Base-by-base conservation (phyloP, 2,113 vertebrate genomes). In the Garra rufa region DNA sequence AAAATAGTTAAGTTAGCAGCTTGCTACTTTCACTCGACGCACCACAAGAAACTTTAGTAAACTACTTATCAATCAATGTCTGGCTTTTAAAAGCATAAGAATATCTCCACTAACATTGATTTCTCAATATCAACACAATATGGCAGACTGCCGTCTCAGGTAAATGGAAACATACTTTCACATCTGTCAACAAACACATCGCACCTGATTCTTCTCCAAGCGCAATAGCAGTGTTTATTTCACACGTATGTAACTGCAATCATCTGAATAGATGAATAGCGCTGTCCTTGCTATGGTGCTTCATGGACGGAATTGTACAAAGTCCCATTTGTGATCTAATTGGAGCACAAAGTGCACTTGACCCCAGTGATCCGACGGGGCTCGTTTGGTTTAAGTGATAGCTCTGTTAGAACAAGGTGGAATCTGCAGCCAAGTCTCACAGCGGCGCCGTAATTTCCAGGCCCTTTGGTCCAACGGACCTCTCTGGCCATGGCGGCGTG, bases 281-380 rank as follows among this genome's bases (percentile, higher is more conserved):
- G 9, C 71, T 73, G 43, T 52, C 52, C 15, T 65, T 73, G 71
- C 44, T 65, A 48, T 69, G 7, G 57, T 50, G 28, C 82, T 87
- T 90, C 85, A 85, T 52, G 79, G 87, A 85, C 88, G 71, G 91
- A 88, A 92, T 86, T 89, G 85, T 82, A 84, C 79, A 44, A 84
- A 91, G 82, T 57, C 69, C 83, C 75, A 88, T 85, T 88, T 89
- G 85, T 69, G 85, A 88, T 91, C 80, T 87, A 85, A 90, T 90
- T 90, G 77, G 81, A 44, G 75, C 73, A 59, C 57, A 57, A 76
- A 83, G 50, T 74, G 76, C 81, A 90, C 82, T 88, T 84, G 87
- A 89, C 85, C 84, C 81, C 43, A 57, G 81, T 74, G 85, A 85
- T 76, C 73, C 52, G 80, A 46, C 7, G 81, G 67, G 75, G 82